These are phyloP conservation scores for Tragelaphus buxtoni DNA, from an alignment of 2,113 vertebrate species.

Conservation along the genomic window DNA sequence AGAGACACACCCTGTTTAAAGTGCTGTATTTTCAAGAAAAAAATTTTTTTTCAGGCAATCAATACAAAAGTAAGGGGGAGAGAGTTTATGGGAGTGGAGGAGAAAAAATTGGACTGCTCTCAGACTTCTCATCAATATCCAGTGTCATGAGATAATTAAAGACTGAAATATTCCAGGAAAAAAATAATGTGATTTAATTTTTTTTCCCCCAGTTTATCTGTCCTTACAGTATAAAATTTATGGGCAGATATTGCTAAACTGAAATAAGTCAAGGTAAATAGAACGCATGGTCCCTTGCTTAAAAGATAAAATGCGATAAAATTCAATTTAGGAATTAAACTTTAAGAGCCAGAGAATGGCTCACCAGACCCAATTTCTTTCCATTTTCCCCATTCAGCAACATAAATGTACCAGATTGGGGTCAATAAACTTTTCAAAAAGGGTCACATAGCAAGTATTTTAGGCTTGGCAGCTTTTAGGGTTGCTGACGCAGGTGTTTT, in stretches of 20 bases:
- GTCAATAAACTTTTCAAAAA: background rate
- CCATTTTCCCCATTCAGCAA: background rate
- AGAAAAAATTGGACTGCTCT: background rate
- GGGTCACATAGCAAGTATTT: background rate
- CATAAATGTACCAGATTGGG: background rate
- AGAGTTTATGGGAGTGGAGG: background rate
- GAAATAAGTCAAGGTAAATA: background rate
- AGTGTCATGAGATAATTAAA: background rate
- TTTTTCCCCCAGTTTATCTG: background rate
- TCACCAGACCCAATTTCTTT: background rate
- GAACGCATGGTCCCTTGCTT: background rate
- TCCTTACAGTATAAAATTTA: background rate
- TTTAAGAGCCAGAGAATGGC: background rate
- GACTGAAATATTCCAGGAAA: background rate
- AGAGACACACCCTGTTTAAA: background rate
- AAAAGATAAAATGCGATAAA: background rate
- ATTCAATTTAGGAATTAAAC: background rate
- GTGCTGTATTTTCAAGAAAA: background rate
- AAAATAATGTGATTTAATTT: background rate
- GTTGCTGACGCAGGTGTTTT: background rate
- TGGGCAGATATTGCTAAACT: background rate
- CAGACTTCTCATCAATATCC: background rate
- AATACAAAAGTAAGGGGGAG: background rate
- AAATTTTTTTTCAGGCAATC: background rate
- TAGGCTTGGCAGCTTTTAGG: background rate